Evolutionary conservation across 35 echinoderm and acorn worm species (phyloP), one percentile per base, ranked within the genome.

Genomic region (Heliocidaris erythrogramma): DNA sequence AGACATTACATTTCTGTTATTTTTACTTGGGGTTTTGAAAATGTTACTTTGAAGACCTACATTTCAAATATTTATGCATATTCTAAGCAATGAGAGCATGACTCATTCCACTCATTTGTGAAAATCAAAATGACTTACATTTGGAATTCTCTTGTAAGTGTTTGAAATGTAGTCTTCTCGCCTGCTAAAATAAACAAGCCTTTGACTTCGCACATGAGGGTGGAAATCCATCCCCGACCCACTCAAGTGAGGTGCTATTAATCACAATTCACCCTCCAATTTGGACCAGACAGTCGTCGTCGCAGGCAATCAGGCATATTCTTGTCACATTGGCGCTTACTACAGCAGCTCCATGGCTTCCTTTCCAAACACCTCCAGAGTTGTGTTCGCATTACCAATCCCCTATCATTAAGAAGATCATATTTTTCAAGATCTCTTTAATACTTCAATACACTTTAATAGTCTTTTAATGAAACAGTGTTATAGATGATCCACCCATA

Each of bases 191-290:
- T 78, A 78, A 78, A 78, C 65, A 78, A 78, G 65, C 65, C 65
- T 78, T 78, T 78, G 65, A 78, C 65, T 78, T 78, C 65, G 7
- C 65, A 78, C 21, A 78, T 24, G 65, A 6, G 65, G 65, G 65
- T 78, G 65, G 65, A 78, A 78, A 78, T 78, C 65, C 65, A 78
- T 78, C 65, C 65, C 65, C 27, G 8, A 78, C 65, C 65, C 65
- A 78, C 65, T 78, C 65, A 78, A 78, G 65, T 78, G 65, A 27
- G 65, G 65, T 78, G 65, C 65, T 78, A 78, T 78, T 78, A 78
- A 78, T 78, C 65, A 78, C 65, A 78, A 78, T 78, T 78, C 65
- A 78, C 65, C 65, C 65, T 78, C 65, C 65, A 78, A 78, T 78
- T 78, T 78, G 65, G 65, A 7, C 65, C 65, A 78, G 65, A 78